Conservation (phyloP, 2,888 invertebrate species). For the Metallyticus violacea region DNA sequence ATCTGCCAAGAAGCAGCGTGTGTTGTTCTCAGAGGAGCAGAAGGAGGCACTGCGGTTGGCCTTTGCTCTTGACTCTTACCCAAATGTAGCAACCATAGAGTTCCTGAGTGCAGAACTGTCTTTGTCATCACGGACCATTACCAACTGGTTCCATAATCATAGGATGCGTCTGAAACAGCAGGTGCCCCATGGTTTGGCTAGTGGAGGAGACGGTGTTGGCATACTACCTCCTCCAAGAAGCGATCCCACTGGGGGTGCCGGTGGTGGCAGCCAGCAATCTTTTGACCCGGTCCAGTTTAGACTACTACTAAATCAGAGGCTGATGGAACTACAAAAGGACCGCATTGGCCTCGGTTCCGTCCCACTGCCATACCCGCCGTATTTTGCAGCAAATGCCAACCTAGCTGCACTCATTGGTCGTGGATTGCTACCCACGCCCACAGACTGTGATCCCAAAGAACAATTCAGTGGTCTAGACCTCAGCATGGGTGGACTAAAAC, state of each 20-base stretch:
- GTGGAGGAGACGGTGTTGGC: constrained; percentile 52
- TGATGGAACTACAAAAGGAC: constrained; percentile 84
- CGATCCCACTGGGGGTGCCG: neutral
- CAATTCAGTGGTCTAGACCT: constrained; percentile 83
- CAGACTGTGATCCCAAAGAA: constrained; percentile 59
- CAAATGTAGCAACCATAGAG: constrained; percentile 94
- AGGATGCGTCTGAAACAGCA: constrained; percentile 96
- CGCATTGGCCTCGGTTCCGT: constrained; percentile 65
- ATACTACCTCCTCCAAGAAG: constrained; percentile 14
- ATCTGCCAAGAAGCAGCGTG: constrained; percentile 91
- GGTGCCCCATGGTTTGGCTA: constrained; percentile 70
- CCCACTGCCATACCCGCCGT: constrained; percentile 70
- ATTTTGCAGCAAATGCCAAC: constrained; percentile 72
- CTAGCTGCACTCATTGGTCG: constrained; percentile 73
- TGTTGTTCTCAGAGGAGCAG: constrained; percentile 96
- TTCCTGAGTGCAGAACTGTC: constrained; percentile 89
- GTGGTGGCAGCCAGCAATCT: constrained; percentile 54
- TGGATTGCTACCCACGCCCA: constrained; percentile 57
- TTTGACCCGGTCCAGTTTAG: constrained; percentile 93
- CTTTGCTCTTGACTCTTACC: constrained; percentile 95
- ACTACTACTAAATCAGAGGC: constrained; percentile 81
- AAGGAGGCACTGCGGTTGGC: constrained; percentile 93
- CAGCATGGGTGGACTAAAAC: constrained; percentile 78
- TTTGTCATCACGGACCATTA: constrained; percentile 91
- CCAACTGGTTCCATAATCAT: constrained; percentile 99